Evolutionary conservation across 2,113 vertebrate genomes (phyloP), one percentile per base, ranked within the genome.

Genomic region (Sorex araneus): DNA sequence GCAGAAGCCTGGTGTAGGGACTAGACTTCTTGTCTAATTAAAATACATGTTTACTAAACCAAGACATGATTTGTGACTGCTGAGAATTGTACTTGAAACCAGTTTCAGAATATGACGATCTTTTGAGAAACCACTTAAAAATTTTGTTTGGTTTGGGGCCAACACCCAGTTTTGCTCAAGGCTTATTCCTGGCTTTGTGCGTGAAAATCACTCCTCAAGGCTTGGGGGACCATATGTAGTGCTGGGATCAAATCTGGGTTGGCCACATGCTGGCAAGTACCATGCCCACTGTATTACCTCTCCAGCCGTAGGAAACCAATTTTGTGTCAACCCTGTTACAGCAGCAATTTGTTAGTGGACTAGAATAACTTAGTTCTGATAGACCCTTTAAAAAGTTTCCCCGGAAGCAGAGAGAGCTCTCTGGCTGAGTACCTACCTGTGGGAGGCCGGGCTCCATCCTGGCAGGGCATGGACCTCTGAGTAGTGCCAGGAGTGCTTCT

Each of bases 11-110:
- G 21, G 10, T 80, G 6, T n/a, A n/a, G 19, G 36, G 16, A 32
- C 32, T 60, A 57, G 50, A 69, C 30, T 76, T 90, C 12, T 54
- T 2, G 32, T 84, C 92, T 60, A 21, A 34, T 96, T 86, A 54
- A n/a, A n/a, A 73, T 5, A 43, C 84, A n/a, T 63, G 34, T 76
- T 81, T 91, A 89, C 11, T 76, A 32, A 71, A 82, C 18, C 82
- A 57, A 87, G 1, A 47, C 60, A 34, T 47, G 15, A 28, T 71
- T 83, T 84, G 21, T 67, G 45, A 63, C 7, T 47, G 64, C n/a
- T 77, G 30, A 40, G 64, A 28, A 73, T 27, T 93, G 70, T 36
- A 75, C 8, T 47, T 85, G 30, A 88, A 89, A 76, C 15, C 47
- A 69, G 10, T 93, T 87, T 84, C 54, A 87, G 28, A 92, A 60